Base-by-base conservation (phyloP, 2,113 vertebrate species). In the Odocoileus virginianus region DNA sequence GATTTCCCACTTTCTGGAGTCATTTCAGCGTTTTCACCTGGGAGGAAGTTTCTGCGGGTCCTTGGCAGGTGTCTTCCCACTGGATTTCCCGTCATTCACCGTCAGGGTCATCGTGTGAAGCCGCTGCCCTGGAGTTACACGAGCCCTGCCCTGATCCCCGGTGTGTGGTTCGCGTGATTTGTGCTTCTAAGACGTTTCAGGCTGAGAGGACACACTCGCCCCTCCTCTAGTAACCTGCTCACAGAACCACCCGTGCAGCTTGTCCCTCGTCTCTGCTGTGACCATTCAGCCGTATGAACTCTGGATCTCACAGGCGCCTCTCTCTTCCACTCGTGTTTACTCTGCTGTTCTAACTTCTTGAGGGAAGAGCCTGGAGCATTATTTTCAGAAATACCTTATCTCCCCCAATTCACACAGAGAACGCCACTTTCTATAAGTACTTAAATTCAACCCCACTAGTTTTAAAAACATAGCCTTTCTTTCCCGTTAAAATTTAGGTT, bases 51-150 rank as follows among this genome's bases (percentile, higher is more conserved):
- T 28, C 55, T 25, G 17, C 23, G 45, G 74, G 30, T 47, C 40
- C 86, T 7, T 12, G 1, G 43, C 17, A 2, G 57, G 76, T 1
- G 16, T 54, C 33, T 64, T 54, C 15, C 19, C 3, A 5, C 15
- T 40, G 2, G 30, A 1, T 2, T 1, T 45, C 25, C 40, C 9
- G 0, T 3, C 1, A 2, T 1, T 13, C 5, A 6, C 21, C 9
- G 58, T 9, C 13, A 15, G 2, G 40, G 28, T 0, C 40, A 6
- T 0, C 0, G 3, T 13, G 2, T 5, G 9, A 45, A 17, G 50
- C 13, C 12, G 6, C 50, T 25, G 30, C 19, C 33, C 16, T 54
- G 79, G 52, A 14, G 33, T n/a, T 10, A 19, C 13, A 1, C 0
- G 87, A 36, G 27, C n/a, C 4, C 61, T 10, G 52, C n/a, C 14